Base-by-base conservation (phyloP, 2,797 vertebrate species). In the Echeneis naucrates region DNA sequence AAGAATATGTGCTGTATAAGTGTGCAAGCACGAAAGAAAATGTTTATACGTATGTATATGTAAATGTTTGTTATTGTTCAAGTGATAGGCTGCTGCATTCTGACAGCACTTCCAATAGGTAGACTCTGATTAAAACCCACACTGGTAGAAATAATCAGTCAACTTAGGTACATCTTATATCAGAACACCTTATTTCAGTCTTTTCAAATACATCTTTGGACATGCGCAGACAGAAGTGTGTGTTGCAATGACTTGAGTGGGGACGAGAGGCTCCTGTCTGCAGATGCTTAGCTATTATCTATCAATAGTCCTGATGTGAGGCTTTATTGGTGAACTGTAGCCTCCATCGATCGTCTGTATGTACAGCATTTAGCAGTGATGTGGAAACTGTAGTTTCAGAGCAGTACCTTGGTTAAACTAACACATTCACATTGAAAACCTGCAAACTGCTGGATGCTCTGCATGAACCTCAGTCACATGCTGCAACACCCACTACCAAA, bases 1-100 rank as follows among this genome's bases (percentile, higher is more conserved):
- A 61, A 2, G 91, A 95, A 87, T 78, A 38, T 48, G 8, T 8
- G 24, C 21, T 8, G 33, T 2, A 8, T 2, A 13, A 32, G n/a
- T 50, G 50, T 21, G 38, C 72, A 57, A 52, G 35, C 19, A 35
- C 24, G 12, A 42, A 19, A 38, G 27, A 62, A n/a, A n/a, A n/a
- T n/a, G n/a, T n/a, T n/a, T n/a, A n/a, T n/a, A n/a, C n/a, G n/a
- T n/a, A n/a, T n/a, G n/a, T n/a, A 19, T 26, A 48, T 45, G 21
- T 23, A 7, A 24, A 44, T n/a, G n/a, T 53, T 44, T 60, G 30
- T 24, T 56, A 60, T 35, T 68, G 58, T 45, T 5, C 4, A 47
- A 17, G 9, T 57, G 4, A 38, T 33, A 53, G 27, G 33, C 9
- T 30, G 21, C 35, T 53, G 30, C 60, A 33, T 52, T 38, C 19